Evolutionary conservation across 2,113 vertebrate genomes (phyloP), one percentile per base, ranked within the genome.

Genomic region (Dermatemys mawii): DNA sequence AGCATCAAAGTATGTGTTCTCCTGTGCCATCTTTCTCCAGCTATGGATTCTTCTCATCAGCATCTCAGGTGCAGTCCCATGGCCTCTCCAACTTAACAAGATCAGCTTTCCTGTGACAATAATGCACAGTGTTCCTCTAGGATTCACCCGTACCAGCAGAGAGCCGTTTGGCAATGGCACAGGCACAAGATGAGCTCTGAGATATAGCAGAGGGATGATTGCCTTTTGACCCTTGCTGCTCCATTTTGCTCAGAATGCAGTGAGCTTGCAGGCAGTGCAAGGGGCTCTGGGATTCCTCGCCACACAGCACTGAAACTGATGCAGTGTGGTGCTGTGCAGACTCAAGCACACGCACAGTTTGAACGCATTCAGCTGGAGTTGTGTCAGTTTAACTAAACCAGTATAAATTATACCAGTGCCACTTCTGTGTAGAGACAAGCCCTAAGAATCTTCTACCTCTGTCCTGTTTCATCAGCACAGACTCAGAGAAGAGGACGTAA

Each of bases 401-500:
- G 79, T 84, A 3, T 87, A 80, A 93, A 83, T 87, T 89, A 73
- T 84, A 85, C 24, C 87, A 83, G 93, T 91, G 95, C 90, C 93
- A 91, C 78, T 78, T 46, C 41, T 87, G 84, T 93, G 88, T 97
- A 87, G 73, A 90, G 83, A 93, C 55, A 93, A 92, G 87, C 84
- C 46, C 63, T 91, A 82, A 88, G 95, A 84, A 80, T 82, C 84
- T 93, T 88, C 19, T 88, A 84, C 94, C 90, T 90, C 84, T 84
- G 81, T 32, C 76, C 94, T 93, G 94, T 93, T 94, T 50, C 83
- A 93, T 53, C n/a, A 53, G 80, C 80, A 55, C 86, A 94, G 70
- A 75, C 92, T 87, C 5, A 48, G 2, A 90, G 78, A 90, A 93
- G 92, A 95, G 93, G 94, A 95, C 89, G 94, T 75, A 94, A 96